These are phyloP conservation scores for Chromis chromis DNA, from an alignment of 2,797 vertebrate genomes.

Conservation along the genomic window DNA sequence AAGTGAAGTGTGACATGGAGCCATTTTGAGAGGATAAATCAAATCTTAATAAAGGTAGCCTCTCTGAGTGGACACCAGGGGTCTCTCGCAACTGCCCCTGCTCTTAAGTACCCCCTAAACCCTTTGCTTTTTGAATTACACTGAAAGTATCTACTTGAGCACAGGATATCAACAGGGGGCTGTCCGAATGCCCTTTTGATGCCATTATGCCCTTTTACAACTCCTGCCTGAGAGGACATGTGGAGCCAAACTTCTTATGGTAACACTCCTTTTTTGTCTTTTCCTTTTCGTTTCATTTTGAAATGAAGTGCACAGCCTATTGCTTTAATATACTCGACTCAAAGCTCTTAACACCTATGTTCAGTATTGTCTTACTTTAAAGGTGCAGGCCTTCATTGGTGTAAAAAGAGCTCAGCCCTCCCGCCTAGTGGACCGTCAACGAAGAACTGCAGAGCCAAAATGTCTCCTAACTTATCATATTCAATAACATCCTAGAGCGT, in stretches of 20 bases:
- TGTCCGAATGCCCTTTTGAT: slow-evolving; percentile 40
- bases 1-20: slow-evolving; percentile 73
- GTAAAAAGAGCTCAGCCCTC: slow-evolving; percentile 51
- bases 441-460: slow-evolving; percentile 56
- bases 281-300: neutral
- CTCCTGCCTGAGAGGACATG: slow-evolving; percentile 45
- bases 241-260: slow-evolving; percentile 37
- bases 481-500: slow-evolving; percentile 69
- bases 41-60: slow-evolving; percentile 67
- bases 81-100: slow-evolving; percentile 45
- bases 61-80: slow-evolving; percentile 61
- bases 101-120: slow-evolving; percentile 51
- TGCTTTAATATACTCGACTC: slow-evolving; percentile 47
- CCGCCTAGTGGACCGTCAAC: slow-evolving; percentile 51
- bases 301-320: slow-evolving; percentile 59
- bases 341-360: slow-evolving; percentile 55
- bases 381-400: slow-evolving; percentile 55
- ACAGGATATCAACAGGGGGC: slow-evolving; percentile 60
- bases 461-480: slow-evolving; percentile 64
- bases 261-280: slow-evolving; percentile 15
- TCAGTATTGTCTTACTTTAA: slow-evolving; percentile 44
- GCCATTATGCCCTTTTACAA: slow-evolving; percentile 56
- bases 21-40: slow-evolving; percentile 78
- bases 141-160: slow-evolving; percentile 57
- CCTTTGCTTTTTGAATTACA: slow-evolving; percentile 65